Conservation (phyloP, 1,140 invertebrate species). For the Ceratosolen solmsi region DNA sequence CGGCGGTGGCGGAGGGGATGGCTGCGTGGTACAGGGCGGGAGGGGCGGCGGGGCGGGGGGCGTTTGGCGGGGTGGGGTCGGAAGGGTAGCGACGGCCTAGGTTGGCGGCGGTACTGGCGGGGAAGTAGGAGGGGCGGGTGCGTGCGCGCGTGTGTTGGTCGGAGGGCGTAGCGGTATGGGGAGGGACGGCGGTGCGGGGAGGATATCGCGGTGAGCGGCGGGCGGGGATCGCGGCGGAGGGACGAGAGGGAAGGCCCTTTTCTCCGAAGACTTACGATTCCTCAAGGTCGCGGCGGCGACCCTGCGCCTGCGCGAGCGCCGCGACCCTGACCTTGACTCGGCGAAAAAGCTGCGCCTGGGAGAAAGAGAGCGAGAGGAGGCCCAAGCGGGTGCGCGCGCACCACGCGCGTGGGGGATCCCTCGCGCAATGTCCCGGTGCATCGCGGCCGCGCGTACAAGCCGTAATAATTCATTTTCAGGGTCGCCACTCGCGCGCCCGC, state of each 20-base stretch:
- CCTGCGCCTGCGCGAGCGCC: slow-evolving; percentile 19
- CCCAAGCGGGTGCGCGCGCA: neutral
- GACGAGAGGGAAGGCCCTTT: neutral
- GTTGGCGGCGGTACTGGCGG: neutral
- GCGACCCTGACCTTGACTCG: slow-evolving; percentile 49
- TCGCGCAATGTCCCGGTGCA: neutral
- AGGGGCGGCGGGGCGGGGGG: neutral
- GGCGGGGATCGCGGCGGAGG: neutral
- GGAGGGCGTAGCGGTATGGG: neutral
- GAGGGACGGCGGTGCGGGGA: neutral
- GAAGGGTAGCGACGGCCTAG: neutral
- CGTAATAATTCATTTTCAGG: slow-evolving; percentile 44
- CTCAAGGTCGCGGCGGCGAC: slow-evolving; percentile 39
- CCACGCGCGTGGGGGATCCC: neutral
- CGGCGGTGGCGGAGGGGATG: neutral
- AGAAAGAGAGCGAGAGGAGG: slow-evolving; percentile 5
- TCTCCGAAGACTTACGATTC: slow-evolving; percentile 18
- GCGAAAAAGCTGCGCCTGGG: neutral
- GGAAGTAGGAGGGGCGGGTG: neutral
- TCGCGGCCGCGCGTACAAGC: neutral
- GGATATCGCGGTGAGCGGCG: neutral
- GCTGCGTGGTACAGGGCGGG: neutral
- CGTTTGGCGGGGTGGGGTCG: neutral
- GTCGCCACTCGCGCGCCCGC: neutral
- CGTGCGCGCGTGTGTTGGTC: neutral